A percentile compares a stretch with the other conserved stretches of the same genome.
Conservation (phyloP, 2,888 invertebrate species). For the Caenorhabditis sp. region DNA sequence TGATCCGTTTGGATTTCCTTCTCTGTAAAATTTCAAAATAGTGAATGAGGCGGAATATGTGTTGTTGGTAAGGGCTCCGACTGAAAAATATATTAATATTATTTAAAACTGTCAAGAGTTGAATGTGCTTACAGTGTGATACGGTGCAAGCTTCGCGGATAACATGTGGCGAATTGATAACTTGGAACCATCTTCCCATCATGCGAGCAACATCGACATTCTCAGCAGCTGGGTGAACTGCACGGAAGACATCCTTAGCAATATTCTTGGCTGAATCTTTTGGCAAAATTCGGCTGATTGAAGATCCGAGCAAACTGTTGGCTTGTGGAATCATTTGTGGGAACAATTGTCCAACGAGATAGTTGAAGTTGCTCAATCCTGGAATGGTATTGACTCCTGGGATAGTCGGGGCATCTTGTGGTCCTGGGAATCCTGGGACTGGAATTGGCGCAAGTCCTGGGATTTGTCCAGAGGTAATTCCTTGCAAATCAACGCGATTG, state of each 20-base stretch:
- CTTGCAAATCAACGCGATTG: conserved; percentile 68
- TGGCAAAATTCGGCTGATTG: conserved; percentile 70
- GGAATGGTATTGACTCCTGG: conserved; percentile 72
- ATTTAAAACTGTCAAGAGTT: neutral
- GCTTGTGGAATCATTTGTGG: conserved; percentile 72
- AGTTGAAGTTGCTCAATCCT: conserved; percentile 71
- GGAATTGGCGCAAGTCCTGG: conserved; percentile 71
- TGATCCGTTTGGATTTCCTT: conserved; percentile 71
- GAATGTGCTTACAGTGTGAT: conserved; percentile 68
- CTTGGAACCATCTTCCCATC: conserved; percentile 72
- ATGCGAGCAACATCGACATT: conserved; percentile 71
- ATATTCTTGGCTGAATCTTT: conserved; percentile 71
- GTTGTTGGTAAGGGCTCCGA: conserved; percentile 71
- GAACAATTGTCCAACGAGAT: conserved; percentile 70
- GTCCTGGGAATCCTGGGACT: conserved; percentile 69
- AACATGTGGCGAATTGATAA: conserved; percentile 72
- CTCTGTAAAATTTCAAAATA: conserved; percentile 71
- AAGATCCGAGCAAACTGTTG: conserved; percentile 70
- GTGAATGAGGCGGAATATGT: conserved; percentile 71
- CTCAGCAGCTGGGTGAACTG: conserved; percentile 70
- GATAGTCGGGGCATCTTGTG: conserved; percentile 69
- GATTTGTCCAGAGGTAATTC: conserved; percentile 59
- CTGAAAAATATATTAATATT: conserved; percentile 49
- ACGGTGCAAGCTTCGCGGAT: conserved; percentile 72
- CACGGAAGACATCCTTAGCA: conserved; percentile 70